A percentile compares a stretch with the other conserved stretches of the same genome.
Evolutionary conservation across 2,888 invertebrate species (phyloP).

Genomic region (Psylliodes chrysocephalus): DNA sequence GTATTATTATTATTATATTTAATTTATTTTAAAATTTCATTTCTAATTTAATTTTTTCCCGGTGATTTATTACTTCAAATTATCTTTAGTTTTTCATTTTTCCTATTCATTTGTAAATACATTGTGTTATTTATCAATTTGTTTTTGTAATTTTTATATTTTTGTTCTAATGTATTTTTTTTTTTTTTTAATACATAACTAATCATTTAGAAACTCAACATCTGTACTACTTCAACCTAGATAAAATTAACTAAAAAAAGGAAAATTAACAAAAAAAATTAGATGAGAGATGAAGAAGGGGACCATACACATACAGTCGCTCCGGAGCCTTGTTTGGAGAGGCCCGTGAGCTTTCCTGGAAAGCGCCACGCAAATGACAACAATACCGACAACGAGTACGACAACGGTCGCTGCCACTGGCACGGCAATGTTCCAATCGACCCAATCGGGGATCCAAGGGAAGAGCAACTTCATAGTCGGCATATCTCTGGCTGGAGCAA

Average conservation of each 20-base stretch:
- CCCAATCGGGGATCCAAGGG: slow-evolving; percentile 87
- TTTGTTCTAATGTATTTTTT: too few relatives aligned
- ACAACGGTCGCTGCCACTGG: slow-evolving; percentile 90
- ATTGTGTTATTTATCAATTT: too few relatives aligned
- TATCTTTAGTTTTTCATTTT: too few relatives aligned
- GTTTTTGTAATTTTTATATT: too few relatives aligned
- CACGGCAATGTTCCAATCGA: slow-evolving; percentile 90
- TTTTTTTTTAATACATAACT: too few relatives aligned
- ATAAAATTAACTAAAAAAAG: slow-evolving; percentile 14
- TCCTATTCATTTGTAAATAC: too few relatives aligned
- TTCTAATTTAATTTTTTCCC: too few relatives aligned
- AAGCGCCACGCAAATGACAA: slow-evolving; percentile 90
- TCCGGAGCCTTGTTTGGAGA: slow-evolving; percentile 79
- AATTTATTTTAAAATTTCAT: too few relatives aligned
- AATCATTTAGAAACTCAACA: too few relatives aligned
- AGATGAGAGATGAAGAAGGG: slow-evolving; percentile 29
- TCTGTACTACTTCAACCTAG: slow-evolving; percentile 2
- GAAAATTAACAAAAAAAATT: slow-evolving; percentile 11
- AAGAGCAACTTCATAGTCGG: slow-evolving; percentile 68
- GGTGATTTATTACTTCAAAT: too few relatives aligned
- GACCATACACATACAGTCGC: slow-evolving; percentile 77
- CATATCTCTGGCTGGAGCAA: slow-evolving; percentile 76
- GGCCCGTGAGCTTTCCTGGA: slow-evolving; percentile 78
- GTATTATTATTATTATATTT: too few relatives aligned
- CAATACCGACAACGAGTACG: slow-evolving; percentile 88